A percentile compares a stretch with the other conserved stretches of the same genome.
Conservation (phyloP, 2,113 vertebrate genomes). For the Pterocles gutturalis region DNA sequence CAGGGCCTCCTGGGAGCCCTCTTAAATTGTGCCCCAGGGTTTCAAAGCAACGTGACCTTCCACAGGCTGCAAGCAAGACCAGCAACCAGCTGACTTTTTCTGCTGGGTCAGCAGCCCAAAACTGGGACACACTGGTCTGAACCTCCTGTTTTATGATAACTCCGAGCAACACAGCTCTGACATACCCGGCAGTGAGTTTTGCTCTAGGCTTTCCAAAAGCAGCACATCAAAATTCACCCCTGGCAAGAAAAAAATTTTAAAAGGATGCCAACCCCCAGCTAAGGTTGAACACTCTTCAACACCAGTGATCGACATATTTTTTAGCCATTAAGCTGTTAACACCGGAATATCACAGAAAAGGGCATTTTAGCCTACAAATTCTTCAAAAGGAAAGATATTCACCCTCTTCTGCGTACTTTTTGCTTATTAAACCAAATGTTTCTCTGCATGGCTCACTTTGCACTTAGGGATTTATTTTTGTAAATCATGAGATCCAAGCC, state of each 20-base stretch:
- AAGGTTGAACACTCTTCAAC: not conserved
- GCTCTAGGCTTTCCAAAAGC: not conserved
- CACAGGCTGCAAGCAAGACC: not conserved
- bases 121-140: not conserved
- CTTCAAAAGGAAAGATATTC: not conserved
- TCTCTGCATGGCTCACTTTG: not conserved
- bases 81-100: not conserved
- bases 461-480: not conserved
- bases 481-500: not conserved
- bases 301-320: not conserved
- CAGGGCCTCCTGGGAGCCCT: not conserved
- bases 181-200: not conserved
- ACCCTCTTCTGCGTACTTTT: not conserved
- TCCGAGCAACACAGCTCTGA: not conserved
- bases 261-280: not conserved
- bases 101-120: not conserved
- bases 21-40: not conserved
- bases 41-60: not conserved
- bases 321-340: not conserved
- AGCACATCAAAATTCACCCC: not conserved
- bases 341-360: not conserved
- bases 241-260: not conserved
- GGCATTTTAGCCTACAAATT: not conserved
- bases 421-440: not conserved
- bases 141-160: not conserved